phyloP scores from a whole-genome alignment of 2,797 vertebrate genomes.

The Numenius phaeopus region DNA sequence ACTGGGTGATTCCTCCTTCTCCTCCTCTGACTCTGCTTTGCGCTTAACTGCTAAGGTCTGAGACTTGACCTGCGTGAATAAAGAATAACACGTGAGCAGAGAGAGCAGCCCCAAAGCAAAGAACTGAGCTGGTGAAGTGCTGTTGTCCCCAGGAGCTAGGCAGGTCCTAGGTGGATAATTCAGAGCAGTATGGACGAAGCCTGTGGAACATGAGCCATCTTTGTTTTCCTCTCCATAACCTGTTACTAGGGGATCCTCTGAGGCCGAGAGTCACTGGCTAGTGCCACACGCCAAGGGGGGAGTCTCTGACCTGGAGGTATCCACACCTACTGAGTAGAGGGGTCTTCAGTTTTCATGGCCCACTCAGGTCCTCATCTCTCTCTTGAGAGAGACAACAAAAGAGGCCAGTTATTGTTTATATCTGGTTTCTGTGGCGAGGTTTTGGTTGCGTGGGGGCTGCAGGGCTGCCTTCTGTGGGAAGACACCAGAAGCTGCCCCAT shows the following conservation, averaged over 20 bases:
- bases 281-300: neutral
- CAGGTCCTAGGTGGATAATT: neutral
- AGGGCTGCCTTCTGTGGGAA: neutral
- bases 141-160: neutral
- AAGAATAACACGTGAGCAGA: neutral
- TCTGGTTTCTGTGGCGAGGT: neutral
- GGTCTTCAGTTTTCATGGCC: neutral
- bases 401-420: neutral
- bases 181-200: neutral
- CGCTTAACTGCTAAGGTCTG: slow-evolving; percentile 87
- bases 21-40: slow-evolving; percentile 91
- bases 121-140: neutral
- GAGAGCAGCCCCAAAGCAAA: neutral
- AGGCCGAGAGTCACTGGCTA: neutral
- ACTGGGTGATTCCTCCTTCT: slow-evolving; percentile 73
- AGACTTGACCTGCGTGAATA: slow-evolving; percentile 84
- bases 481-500: neutral
- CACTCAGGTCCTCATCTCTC: neutral
- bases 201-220: neutral
- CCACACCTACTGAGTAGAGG: neutral
- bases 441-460: neutral
- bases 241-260: neutral
- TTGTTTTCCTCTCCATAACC: neutral
- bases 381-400: neutral
- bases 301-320: neutral